phyloP scores from a whole-genome alignment of 2,888 invertebrate genomes.

The Campaea margaritaria region DNA sequence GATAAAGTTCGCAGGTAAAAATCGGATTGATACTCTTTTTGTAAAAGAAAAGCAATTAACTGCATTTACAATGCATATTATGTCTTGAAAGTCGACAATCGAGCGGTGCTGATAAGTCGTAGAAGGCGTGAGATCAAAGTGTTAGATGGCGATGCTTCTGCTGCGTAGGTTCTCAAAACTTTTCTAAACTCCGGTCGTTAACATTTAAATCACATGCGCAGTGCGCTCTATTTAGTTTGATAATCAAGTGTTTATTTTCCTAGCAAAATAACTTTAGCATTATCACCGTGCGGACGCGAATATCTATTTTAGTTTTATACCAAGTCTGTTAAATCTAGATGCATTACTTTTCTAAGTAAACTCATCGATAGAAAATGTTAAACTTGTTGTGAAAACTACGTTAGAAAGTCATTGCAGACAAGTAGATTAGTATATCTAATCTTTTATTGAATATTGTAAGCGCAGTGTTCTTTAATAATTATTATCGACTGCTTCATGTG shows the following conservation, averaged over 20 bases:
- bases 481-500: too few relatives aligned
- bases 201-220: not conserved
- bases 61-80: not conserved
- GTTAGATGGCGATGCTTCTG: not conserved
- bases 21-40: not conserved
- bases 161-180: not conserved
- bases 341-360: slow-evolving; percentile 17
- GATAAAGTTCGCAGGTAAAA: too few relatives aligned
- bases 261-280: slow-evolving; percentile 13
- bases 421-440: too few relatives aligned
- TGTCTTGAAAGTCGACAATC: not conserved
- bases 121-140: not conserved
- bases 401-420: not conserved
- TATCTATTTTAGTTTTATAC: slow-evolving; percentile 13
- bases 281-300: slow-evolving; percentile 1
- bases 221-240: not conserved
- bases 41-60: not conserved
- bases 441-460: too few relatives aligned
- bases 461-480: too few relatives aligned
- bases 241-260: slow-evolving; percentile 6
- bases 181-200: not conserved
- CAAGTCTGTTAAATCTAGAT: slow-evolving; percentile 13
- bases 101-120: not conserved
- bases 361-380: slow-evolving; percentile 11
- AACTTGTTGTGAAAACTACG: slow-evolving; percentile 6